A percentile compares a stretch with the other conserved stretches of the same genome.
Evolutionary conservation across 1,140 invertebrate genomes (phyloP).

Genomic region (Bombus terrestris): DNA sequence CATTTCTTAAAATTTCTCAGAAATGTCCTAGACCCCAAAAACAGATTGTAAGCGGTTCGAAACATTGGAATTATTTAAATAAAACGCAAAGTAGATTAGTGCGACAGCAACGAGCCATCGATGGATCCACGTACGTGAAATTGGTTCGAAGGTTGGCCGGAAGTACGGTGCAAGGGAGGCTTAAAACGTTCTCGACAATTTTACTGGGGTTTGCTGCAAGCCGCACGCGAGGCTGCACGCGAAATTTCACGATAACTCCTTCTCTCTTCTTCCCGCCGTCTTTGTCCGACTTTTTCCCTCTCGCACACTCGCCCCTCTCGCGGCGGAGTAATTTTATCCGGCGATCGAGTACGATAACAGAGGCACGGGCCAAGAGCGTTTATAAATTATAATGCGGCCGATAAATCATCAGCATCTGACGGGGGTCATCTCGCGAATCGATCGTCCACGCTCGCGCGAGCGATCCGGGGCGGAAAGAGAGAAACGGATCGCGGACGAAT

Average conservation of each 20-base stretch:
- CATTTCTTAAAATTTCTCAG: no score
- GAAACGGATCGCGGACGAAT: neutral
- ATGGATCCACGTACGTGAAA: neutral
- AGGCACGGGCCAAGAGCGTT: constrained; percentile 35
- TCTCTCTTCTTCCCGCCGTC: neutral
- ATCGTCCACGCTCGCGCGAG: neutral
- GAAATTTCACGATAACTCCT: constrained; percentile 35
- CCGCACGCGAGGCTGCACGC: constrained; percentile 45
- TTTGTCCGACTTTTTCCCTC: neutral
- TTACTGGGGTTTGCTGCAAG: neutral
- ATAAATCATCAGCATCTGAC: constrained; percentile 51
- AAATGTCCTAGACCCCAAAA: no score
- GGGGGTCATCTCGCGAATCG: constrained; percentile 27
- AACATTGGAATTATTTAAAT: neutral
- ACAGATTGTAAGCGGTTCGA: no score
- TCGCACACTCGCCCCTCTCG: neutral
- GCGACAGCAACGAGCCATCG: neutral
- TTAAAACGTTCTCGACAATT: constrained; percentile 48
- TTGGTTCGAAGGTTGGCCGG: constrained; percentile 36
- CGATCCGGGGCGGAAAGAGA: neutral
- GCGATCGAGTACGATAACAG: constrained; percentile 40
- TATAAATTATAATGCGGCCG: constrained; percentile 49
- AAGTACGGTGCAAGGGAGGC: constrained; percentile 27
- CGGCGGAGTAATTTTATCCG: constrained; percentile 42
- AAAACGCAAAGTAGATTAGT: neutral